Conservation (phyloP, 1,140 invertebrate species). For the Agrilus planipennis region DNA sequence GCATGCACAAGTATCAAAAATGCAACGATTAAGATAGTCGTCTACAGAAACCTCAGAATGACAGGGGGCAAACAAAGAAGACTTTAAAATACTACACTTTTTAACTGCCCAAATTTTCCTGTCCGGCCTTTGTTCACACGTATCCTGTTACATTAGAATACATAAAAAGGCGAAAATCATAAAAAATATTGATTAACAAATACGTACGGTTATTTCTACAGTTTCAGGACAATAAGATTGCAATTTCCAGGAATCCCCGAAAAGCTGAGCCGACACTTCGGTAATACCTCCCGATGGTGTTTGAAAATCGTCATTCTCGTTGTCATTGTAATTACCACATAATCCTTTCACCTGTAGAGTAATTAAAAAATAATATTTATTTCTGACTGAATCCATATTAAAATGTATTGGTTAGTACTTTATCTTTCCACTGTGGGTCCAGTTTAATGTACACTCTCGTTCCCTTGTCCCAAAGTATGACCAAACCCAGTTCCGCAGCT, state of each 20-base stretch:
- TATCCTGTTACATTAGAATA: slow-evolving; percentile 38
- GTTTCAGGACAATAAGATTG: slow-evolving; percentile 58
- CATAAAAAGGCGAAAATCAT: slow-evolving; percentile 6
- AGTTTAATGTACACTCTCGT: slow-evolving; percentile 70
- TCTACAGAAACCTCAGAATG: slow-evolving; percentile 67
- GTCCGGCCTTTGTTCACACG: slow-evolving; percentile 60
- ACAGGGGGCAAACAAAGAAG: slow-evolving; percentile 58
- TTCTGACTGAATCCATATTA: not conserved
- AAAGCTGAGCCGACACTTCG: slow-evolving; percentile 58
- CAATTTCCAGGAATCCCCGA: slow-evolving; percentile 81
- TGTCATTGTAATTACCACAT: slow-evolving; percentile 83
- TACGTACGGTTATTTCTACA: slow-evolving; percentile 32
- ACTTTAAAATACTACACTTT: slow-evolving; percentile 64
- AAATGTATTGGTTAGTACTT: slow-evolving; percentile 35
- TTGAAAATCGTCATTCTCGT: slow-evolving; percentile 71
- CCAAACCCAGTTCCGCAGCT: slow-evolving; percentile 61
- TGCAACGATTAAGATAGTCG: slow-evolving; percentile 54
- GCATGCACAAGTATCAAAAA: slow-evolving; percentile 75
- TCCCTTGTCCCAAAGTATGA: slow-evolving; percentile 76
- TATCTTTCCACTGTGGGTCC: slow-evolving; percentile 59
- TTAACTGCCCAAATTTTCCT: slow-evolving; percentile 64
- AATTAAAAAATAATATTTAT: not conserved
- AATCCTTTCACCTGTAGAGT: slow-evolving; percentile 57
- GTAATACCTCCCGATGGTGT: slow-evolving; percentile 63
- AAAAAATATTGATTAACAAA: slow-evolving; percentile 6